These are phyloP conservation scores for Ptilodon capucinus DNA, from an alignment of 2,888 invertebrate species.

Conservation along the genomic window DNA sequence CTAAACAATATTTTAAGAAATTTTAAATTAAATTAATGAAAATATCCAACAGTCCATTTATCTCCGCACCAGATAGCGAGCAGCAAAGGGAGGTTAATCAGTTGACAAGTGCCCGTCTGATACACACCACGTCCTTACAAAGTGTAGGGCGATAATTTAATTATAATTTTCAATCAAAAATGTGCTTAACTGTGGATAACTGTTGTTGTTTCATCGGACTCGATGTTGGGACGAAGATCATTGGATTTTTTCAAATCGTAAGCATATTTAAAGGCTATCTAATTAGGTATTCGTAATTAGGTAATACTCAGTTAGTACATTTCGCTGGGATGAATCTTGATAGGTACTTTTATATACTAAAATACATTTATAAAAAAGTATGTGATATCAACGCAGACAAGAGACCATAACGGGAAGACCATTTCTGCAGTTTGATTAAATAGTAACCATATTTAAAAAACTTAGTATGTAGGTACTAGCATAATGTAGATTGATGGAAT, in stretches of 20 bases:
- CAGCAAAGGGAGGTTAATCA: conserved; percentile 30
- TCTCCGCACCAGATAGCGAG: conserved; percentile 18
- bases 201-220: conserved; percentile 52
- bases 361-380: too few relatives aligned
- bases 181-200: conserved; percentile 45
- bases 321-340: too few relatives aligned
- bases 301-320: too few relatives aligned
- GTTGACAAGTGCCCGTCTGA: conserved; percentile 18
- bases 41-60: not conserved
- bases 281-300: too few relatives aligned
- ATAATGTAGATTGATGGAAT: too few relatives aligned
- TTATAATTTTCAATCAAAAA: conserved; percentile 16
- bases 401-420: too few relatives aligned
- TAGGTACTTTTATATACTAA: too few relatives aligned
- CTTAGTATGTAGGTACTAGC: not conserved
- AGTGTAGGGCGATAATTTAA: not conserved
- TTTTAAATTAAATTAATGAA: not conserved
- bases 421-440: too few relatives aligned
- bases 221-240: conserved; percentile 48
- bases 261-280: conserved; percentile 23
- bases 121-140: conserved; percentile 7
- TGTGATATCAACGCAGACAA: too few relatives aligned
- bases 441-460: conserved; percentile 35
- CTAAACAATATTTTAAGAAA: too few relatives aligned
- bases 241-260: conserved; percentile 46